These are phyloP conservation scores for Phlogophora meticulosa DNA, from an alignment of 2,888 invertebrate genomes.

Conservation along the genomic window DNA sequence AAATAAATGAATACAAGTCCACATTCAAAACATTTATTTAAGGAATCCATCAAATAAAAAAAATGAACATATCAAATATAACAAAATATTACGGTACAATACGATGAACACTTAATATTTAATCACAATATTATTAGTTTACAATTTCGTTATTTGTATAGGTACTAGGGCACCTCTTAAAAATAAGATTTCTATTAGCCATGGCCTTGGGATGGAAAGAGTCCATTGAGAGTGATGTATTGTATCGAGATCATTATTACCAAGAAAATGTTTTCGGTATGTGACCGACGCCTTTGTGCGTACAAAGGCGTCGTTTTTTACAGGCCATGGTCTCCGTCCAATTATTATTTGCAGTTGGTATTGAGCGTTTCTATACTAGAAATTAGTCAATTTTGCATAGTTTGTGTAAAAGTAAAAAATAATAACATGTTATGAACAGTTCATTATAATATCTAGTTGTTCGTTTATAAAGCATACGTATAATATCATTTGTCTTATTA, in stretches of 20 bases:
- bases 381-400: constrained; percentile 13
- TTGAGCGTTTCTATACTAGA: constrained; percentile 28
- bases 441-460: constrained; percentile 1
- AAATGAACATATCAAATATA: constrained; percentile 66
- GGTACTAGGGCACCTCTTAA: constrained; percentile 20
- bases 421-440: neutral
- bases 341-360: neutral
- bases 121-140: constrained; percentile 59
- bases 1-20: constrained; percentile 50
- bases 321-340: neutral
- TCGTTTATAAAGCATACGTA: constrained; percentile 22
- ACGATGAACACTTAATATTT: constrained; percentile 62
- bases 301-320: no score
- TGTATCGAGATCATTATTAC: constrained; percentile 36
- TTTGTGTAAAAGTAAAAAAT: neutral
- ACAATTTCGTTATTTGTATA: constrained; percentile 22
- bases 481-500: constrained; percentile 10
- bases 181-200: neutral
- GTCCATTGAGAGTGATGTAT: constrained; percentile 7
- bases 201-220: constrained; percentile 9
- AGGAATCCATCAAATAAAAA: constrained; percentile 69
- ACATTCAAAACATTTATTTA: constrained; percentile 78
- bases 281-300: neutral
- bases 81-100: constrained; percentile 61
- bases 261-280: constrained; percentile 1